Conservation (phyloP, 2,888 invertebrate species). For the Lysandra bellargus region DNA sequence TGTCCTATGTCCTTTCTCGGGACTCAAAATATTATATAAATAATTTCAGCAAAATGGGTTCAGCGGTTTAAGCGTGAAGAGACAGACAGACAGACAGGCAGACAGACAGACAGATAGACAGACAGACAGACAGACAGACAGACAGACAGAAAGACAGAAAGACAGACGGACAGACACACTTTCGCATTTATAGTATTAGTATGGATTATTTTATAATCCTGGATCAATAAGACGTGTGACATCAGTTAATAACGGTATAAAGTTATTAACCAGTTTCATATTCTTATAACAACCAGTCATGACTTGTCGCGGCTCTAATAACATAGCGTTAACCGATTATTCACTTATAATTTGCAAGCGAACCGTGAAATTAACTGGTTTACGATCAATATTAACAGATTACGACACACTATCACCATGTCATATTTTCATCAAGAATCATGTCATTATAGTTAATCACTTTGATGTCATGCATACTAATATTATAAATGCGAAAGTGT, state of each 20-base stretch:
- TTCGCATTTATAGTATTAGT: no score
- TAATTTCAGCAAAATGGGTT: no score
- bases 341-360: slow-evolving; percentile 4
- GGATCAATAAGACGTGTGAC: not conserved
- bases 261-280: not conserved
- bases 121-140: no score
- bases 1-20: no score
- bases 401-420: not conserved
- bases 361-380: slow-evolving; percentile 4
- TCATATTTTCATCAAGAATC: not conserved
- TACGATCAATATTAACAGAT: not conserved
- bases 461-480: not conserved
- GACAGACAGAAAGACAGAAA: no score
- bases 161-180: no score
- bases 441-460: not conserved
- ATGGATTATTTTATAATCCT: not conserved
- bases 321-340: not conserved
- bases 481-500: no score
- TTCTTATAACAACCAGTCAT: not conserved
- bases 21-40: no score
- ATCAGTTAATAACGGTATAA: slow-evolving; percentile 7
- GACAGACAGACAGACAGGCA: no score
- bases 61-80: no score
- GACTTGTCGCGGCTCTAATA: not conserved
- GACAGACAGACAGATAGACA: no score